phyloP scores from a whole-genome alignment of 2,113 vertebrate species.

The Elephantulus edwardii region DNA sequence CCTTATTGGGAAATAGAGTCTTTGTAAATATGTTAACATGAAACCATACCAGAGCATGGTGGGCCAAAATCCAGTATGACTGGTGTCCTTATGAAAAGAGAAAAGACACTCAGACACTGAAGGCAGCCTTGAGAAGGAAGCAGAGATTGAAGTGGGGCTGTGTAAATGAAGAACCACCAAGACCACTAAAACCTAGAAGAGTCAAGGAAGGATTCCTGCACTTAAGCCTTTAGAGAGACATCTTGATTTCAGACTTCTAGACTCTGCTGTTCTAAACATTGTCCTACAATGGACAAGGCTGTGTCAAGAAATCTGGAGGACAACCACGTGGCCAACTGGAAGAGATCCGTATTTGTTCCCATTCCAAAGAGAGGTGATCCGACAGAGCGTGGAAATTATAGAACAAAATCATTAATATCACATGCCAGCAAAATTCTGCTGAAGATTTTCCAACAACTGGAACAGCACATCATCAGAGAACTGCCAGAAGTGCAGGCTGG shows the following conservation, averaged over 20 bases:
- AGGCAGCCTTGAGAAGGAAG: not conserved
- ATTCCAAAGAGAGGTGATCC: too few relatives aligned
- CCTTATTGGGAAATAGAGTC: not conserved
- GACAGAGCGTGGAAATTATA: too few relatives aligned
- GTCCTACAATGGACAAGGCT: too few relatives aligned
- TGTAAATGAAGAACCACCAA: not conserved
- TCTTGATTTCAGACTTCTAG: not conserved
- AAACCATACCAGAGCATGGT: not conserved
- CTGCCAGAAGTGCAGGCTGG: too few relatives aligned
- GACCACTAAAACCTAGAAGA: not conserved
- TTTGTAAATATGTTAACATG: not conserved
- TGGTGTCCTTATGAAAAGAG: not conserved
- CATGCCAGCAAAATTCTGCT: too few relatives aligned
- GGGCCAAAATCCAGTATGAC: not conserved
- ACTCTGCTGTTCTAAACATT: not conserved
- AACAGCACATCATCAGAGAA: too few relatives aligned
- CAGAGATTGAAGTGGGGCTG: not conserved
- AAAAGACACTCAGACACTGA: not conserved
- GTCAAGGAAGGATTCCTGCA: not conserved
- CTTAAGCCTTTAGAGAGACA: not conserved
- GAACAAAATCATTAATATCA: too few relatives aligned
- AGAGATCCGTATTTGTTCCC: too few relatives aligned
- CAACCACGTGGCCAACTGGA: too few relatives aligned
- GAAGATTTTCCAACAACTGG: too few relatives aligned
- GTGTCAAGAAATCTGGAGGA: too few relatives aligned